Evolutionary conservation across 2,113 vertebrate genomes (phyloP).

Genomic region (Conger conger): DNA sequence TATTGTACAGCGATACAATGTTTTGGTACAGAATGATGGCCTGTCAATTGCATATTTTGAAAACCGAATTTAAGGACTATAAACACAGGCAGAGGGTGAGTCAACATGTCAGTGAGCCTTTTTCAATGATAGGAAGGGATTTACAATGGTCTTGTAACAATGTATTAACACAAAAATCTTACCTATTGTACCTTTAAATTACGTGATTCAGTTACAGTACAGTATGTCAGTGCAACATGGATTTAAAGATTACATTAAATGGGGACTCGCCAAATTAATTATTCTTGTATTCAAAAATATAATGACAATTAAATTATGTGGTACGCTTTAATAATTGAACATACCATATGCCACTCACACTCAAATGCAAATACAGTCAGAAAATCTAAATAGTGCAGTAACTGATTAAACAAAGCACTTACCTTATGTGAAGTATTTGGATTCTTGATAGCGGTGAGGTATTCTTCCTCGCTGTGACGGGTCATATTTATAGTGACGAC

Average conservation of each 20-base stretch:
- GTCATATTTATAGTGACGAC: not conserved
- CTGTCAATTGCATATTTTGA: too few relatives aligned
- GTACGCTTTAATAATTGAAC: not conserved
- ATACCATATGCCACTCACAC: not conserved
- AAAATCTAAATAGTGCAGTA: not conserved
- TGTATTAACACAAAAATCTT: too few relatives aligned
- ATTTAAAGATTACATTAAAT: not conserved
- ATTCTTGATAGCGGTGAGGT: not conserved
- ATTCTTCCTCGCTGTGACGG: not conserved
- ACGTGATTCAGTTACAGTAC: too few relatives aligned
- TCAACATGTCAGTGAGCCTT: too few relatives aligned
- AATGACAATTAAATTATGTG: not conserved
- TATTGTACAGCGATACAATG: too few relatives aligned
- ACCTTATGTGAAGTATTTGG: not conserved
- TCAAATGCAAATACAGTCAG: not conserved
- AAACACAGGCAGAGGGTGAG: too few relatives aligned
- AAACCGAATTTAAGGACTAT: too few relatives aligned
- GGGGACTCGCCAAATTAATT: not conserved
- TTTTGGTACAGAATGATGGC: too few relatives aligned
- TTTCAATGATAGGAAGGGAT: too few relatives aligned
- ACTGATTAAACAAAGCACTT: not conserved
- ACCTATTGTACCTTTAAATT: too few relatives aligned
- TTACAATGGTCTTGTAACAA: too few relatives aligned
- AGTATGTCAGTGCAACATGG: too few relatives aligned
- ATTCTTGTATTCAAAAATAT: not conserved